Conservation (phyloP, 2,113 vertebrate genomes). For the Podocnemis expansa region DNA sequence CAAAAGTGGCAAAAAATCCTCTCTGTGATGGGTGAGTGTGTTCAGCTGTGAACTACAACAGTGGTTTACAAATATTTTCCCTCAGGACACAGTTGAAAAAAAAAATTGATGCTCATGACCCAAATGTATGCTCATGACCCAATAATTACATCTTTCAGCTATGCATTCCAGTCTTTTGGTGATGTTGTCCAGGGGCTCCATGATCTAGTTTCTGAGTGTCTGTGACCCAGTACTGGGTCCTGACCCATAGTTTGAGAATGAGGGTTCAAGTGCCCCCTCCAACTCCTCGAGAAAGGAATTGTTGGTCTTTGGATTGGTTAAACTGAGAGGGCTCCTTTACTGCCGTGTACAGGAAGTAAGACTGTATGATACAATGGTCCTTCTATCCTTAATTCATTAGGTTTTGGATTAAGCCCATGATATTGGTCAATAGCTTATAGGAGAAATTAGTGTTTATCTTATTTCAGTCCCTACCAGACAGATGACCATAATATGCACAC, state of each 20-base stretch:
- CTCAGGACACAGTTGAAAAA: too few relatives aligned
- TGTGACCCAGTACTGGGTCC: too few relatives aligned
- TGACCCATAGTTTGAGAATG: too few relatives aligned
- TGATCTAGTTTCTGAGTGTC: too few relatives aligned
- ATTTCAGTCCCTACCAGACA: neutral
- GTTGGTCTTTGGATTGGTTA: conserved; percentile 9
- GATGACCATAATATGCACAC: neutral
- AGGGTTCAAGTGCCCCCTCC: too few relatives aligned
- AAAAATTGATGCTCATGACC: too few relatives aligned
- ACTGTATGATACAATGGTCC: neutral
- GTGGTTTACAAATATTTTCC: too few relatives aligned
- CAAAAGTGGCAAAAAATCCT: neutral
- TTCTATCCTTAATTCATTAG: conserved; percentile 29
- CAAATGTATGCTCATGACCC: too few relatives aligned
- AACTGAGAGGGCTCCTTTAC: conserved; percentile 15
- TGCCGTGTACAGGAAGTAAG: conserved; percentile 33
- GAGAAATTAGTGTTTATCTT: conserved; percentile 45
- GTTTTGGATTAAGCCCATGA: conserved; percentile 27
- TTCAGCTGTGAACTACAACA: neutral
- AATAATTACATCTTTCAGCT: too few relatives aligned
- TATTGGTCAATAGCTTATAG: neutral
- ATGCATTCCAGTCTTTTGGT: too few relatives aligned
- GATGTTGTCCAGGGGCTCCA: too few relatives aligned
- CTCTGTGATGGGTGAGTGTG: neutral
- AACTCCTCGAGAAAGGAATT: conserved; percentile 4